Conservation (phyloP, 1,140 invertebrate species). For the Globodera rostochiensis region DNA sequence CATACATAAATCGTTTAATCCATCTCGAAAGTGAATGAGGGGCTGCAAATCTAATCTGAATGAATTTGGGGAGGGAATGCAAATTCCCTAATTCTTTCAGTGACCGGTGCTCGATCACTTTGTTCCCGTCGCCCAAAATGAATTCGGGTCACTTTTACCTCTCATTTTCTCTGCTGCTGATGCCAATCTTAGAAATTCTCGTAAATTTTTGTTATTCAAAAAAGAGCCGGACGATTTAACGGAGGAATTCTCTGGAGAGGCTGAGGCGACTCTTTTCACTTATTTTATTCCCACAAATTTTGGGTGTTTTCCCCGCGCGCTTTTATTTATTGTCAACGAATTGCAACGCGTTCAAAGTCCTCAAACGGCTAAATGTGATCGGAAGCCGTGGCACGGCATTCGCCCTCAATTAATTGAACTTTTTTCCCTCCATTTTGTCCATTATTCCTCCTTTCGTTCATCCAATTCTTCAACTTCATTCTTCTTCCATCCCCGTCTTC, state of each 20-base stretch:
- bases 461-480: background rate
- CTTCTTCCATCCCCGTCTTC: background rate
- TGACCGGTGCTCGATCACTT: background rate
- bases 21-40: background rate
- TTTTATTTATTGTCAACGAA: too few species aligned
- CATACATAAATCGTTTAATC: background rate
- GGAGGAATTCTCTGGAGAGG: background rate
- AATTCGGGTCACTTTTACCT: constrained; percentile 5
- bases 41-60: background rate
- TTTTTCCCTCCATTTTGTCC: background rate
- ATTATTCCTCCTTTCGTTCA: background rate
- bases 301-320: too few species aligned
- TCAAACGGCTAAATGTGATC: too few species aligned
- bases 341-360: too few species aligned
- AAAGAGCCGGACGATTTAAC: background rate
- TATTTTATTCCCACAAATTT: too few species aligned
- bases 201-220: background rate
- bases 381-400: too few species aligned
- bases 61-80: background rate
- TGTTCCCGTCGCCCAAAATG: too few species aligned
- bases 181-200: background rate
- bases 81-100: background rate
- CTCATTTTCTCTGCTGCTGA: background rate
- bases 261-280: too few species aligned
- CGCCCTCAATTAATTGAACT: background rate